phyloP scores from a whole-genome alignment of 2,797 vertebrate species.

The Thamnophis elegans region DNA sequence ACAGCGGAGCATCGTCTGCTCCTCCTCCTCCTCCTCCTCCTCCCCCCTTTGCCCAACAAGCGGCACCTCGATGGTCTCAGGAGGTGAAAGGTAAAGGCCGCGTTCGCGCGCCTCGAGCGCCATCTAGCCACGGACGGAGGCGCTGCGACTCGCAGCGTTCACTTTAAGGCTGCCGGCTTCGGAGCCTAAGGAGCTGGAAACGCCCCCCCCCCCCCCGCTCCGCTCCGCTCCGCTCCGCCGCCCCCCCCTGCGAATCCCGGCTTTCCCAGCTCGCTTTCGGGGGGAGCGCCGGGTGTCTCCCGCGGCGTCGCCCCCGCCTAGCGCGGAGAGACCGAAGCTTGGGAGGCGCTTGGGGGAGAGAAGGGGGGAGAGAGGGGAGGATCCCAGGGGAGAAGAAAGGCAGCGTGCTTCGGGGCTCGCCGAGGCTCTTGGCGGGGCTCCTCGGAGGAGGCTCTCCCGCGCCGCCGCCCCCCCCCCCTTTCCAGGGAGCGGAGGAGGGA shows the following conservation, averaged over 20 bases:
- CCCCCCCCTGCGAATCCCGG: not conserved
- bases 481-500: not conserved
- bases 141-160: not conserved
- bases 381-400: too few species aligned
- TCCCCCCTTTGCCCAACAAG: not conserved
- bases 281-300: not conserved
- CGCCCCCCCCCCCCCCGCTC: not conserved
- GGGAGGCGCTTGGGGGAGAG: too few species aligned
- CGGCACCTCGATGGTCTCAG: conserved; percentile 18
- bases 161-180: not conserved
- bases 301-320: not conserved
- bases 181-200: not conserved
- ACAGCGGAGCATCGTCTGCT: rapidly evolving
- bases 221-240: too few species aligned
- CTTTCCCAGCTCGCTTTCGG: too few species aligned
- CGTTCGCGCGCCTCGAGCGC: not conserved
- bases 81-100: conserved; percentile 34
- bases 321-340: not conserved
- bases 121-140: not conserved
- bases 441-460: not conserved
- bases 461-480: not conserved
- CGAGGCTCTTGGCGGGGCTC: not conserved
- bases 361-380: not conserved
- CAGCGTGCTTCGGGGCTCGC: not conserved
- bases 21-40: too few species aligned